Evolutionary conservation across 2,797 vertebrate genomes (phyloP).

Genomic region (Neosilurus mollespiculum): DNA sequence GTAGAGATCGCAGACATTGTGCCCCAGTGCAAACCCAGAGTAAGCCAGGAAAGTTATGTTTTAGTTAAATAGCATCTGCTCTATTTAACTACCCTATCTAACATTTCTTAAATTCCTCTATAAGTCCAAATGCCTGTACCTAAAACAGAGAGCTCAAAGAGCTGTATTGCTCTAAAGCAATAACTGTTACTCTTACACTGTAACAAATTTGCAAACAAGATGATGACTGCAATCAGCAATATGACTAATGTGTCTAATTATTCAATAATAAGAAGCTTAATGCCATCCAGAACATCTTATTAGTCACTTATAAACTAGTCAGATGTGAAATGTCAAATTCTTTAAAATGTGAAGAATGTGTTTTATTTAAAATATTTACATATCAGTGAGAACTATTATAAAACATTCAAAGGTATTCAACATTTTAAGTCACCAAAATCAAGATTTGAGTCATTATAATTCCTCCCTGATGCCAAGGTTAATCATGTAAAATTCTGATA

Average conservation of each 20-base stretch:
- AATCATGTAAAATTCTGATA: conserved; percentile 61
- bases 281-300: conserved; percentile 34
- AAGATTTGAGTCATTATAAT: conserved; percentile 35
- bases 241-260: background rate
- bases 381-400: conserved; percentile 31
- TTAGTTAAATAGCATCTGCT: background rate
- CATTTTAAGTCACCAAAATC: conserved; percentile 8
- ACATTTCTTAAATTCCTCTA: background rate
- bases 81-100: background rate
- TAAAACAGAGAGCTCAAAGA: background rate
- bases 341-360: conserved; percentile 42
- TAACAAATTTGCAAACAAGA: background rate
- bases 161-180: background rate
- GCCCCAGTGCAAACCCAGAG: too few relatives aligned
- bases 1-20: too few relatives aligned
- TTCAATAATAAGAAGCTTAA: conserved; percentile 31
- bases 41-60: background rate
- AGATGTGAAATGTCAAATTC: conserved; percentile 41
- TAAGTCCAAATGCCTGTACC: background rate
- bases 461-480: conserved; percentile 40
- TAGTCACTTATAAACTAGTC: conserved; percentile 42
- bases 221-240: conserved; percentile 1
- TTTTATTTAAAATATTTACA: conserved; percentile 44
- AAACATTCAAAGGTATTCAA: too few relatives aligned
- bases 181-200: too few relatives aligned